These are phyloP conservation scores for Corythoichthys haematopterus DNA, from an alignment of 2,113 vertebrate genomes.

Conservation along the genomic window DNA sequence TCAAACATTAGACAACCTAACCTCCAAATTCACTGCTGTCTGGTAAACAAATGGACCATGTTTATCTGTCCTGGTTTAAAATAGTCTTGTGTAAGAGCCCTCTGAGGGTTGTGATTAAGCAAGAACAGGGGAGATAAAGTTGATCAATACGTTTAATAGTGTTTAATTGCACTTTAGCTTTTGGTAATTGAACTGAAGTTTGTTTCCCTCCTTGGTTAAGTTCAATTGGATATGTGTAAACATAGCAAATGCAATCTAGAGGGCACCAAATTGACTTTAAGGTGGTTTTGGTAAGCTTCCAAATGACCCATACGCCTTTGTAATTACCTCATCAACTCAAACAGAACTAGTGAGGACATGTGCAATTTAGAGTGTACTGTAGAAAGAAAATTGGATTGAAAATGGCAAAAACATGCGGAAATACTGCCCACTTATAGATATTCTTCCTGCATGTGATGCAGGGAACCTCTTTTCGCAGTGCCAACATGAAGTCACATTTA, in stretches of 20 bases:
- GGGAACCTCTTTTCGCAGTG: neutral
- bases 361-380: no score
- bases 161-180: neutral
- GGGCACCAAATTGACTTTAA: neutral
- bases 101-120: slow-evolving; percentile 16
- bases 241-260: neutral
- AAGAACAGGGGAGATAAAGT: slow-evolving; percentile 34
- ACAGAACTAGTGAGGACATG: neutral
- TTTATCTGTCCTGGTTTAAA: neutral
- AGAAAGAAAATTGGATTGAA: no score
- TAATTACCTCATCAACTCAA: neutral
- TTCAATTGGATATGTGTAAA: neutral
- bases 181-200: neutral
- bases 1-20: no score
- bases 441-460: neutral
- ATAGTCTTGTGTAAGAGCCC: neutral
- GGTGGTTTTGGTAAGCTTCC: neutral
- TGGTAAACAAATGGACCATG: neutral
- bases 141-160: slow-evolving; percentile 33
- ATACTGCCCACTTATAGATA: no score
- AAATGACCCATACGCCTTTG: neutral
- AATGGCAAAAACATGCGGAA: no score
- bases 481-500: slow-evolving; percentile 7
- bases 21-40: no score
- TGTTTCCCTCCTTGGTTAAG: neutral